Evolutionary conservation across 2,797 vertebrate species (phyloP).

Genomic region (Aquila chrysaetos): DNA sequence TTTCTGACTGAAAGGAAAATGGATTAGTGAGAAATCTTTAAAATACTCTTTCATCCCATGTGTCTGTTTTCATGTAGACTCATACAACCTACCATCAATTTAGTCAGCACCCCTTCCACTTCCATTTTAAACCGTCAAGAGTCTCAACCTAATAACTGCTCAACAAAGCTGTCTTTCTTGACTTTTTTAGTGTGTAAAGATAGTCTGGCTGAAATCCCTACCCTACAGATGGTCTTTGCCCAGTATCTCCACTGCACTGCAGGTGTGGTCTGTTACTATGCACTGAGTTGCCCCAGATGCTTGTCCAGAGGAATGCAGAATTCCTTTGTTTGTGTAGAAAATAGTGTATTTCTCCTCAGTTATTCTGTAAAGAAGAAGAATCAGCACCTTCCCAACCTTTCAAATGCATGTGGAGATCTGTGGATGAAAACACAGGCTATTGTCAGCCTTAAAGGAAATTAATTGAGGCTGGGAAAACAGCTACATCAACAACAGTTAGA

Average conservation of each 20-base stretch:
- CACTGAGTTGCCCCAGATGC: accelerated
- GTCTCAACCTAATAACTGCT: not conserved
- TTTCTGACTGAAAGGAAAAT: not conserved
- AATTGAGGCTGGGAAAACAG: not conserved
- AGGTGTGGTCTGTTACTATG: not conserved
- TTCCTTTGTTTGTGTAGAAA: not conserved
- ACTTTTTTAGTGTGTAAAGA: not conserved
- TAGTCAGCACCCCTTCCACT: not conserved
- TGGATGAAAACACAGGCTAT: not conserved
- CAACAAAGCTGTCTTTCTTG: not conserved
- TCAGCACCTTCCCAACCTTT: not conserved
- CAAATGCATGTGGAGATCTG: not conserved
- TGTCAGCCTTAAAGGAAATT: not conserved
- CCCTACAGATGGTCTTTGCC: not conserved
- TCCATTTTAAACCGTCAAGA: not conserved
- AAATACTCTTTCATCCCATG: not conserved
- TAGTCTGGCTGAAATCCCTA: not conserved
- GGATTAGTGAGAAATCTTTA: not conserved
- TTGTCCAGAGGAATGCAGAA: not conserved
- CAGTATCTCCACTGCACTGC: not conserved
- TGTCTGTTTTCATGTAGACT: not conserved
- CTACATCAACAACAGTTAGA: not conserved
- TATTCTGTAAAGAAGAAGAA: not conserved
- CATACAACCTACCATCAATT: not conserved
- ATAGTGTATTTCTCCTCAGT: not conserved